Percentiles rank a stretch among this genome's conserved stretches.
phyloP scores from a whole-genome alignment of 1,140 invertebrate genomes.

The Monochamus saltuarius region DNA sequence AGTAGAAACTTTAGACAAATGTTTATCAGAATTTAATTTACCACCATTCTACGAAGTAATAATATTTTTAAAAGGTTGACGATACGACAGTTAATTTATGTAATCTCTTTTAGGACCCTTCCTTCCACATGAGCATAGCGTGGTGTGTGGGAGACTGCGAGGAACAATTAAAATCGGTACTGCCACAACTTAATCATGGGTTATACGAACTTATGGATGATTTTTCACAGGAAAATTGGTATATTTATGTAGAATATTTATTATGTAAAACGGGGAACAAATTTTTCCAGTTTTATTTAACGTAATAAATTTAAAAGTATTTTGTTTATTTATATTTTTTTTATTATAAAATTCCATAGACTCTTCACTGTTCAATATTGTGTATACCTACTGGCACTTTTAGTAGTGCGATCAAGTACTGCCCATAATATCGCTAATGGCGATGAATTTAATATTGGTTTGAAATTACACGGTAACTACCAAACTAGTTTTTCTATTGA shows the following conservation, averaged over 20 bases:
- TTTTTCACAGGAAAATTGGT: conserved; percentile 41
- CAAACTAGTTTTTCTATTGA: too few species aligned
- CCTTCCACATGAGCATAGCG: conserved; percentile 69
- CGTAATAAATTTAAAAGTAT: conserved; percentile 27
- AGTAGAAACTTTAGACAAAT: conserved; percentile 58
- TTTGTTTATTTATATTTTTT: too few species aligned
- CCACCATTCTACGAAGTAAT: conserved; percentile 65
- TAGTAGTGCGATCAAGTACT: too few species aligned
- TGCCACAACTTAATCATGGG: conserved; percentile 51
- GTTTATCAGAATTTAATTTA: conserved; percentile 67
- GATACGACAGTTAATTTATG: conserved; percentile 9
- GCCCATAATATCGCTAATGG: too few species aligned
- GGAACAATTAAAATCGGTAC: conserved; percentile 51
- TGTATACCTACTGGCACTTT: too few species aligned
- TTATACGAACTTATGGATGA: conserved; percentile 49
- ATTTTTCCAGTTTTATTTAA: conserved; percentile 47
- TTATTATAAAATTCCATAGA: too few species aligned
- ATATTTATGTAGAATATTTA: conserved; percentile 46
- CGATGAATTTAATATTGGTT: too few species aligned
- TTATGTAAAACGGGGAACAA: conserved; percentile 55
- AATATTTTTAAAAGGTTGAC: conserved; percentile 2
- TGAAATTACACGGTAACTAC: too few species aligned
- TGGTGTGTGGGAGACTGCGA: conserved; percentile 65
- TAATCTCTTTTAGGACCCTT: conserved; percentile 62
- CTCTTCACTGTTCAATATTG: too few species aligned